These are phyloP conservation scores for Periophthalmus modestus DNA, from an alignment of 2,113 vertebrate species.

Conservation along the genomic window DNA sequence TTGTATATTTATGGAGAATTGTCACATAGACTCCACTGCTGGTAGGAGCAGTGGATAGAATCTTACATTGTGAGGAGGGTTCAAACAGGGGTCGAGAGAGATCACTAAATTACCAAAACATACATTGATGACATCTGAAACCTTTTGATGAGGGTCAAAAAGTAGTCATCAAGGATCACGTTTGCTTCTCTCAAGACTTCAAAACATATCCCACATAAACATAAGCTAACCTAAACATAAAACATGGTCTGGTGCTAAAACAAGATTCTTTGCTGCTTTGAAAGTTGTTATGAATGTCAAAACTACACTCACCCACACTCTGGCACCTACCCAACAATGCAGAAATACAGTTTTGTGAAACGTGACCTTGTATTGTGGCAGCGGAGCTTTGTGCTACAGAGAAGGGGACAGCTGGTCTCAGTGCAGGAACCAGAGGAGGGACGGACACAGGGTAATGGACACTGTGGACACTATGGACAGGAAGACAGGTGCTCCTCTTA, in stretches of 20 bases:
- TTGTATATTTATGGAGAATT: too few relatives aligned
- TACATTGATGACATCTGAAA: too few relatives aligned
- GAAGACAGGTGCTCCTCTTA: conserved; percentile 63
- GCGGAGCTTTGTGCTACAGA: conserved; percentile 37
- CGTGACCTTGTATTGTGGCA: conserved; percentile 38
- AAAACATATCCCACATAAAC: too few relatives aligned
- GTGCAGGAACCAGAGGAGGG: conserved; percentile 33
- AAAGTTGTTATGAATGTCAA: neutral
- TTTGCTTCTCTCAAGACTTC: too few relatives aligned
- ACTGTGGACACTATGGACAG: conserved; percentile 37
- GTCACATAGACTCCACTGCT: too few relatives aligned
- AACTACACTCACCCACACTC: neutral
- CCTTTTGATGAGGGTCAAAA: too few relatives aligned
- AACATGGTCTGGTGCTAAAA: neutral
- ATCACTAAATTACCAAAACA: too few relatives aligned
- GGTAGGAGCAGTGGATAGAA: too few relatives aligned
- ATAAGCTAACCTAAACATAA: neutral
- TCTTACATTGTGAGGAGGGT: too few relatives aligned
- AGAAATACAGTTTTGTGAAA: conserved; percentile 27
- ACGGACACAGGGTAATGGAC: conserved; percentile 55
- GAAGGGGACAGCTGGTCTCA: conserved; percentile 66
- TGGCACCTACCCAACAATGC: neutral
- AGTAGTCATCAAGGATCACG: too few relatives aligned
- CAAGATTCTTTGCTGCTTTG: neutral
- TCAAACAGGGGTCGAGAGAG: too few relatives aligned